Evolutionary conservation across 53 echinoderm and acorn worm species (phyloP), one percentile per base, ranked within the genome.

Genomic region (Arbacia lixula): DNA sequence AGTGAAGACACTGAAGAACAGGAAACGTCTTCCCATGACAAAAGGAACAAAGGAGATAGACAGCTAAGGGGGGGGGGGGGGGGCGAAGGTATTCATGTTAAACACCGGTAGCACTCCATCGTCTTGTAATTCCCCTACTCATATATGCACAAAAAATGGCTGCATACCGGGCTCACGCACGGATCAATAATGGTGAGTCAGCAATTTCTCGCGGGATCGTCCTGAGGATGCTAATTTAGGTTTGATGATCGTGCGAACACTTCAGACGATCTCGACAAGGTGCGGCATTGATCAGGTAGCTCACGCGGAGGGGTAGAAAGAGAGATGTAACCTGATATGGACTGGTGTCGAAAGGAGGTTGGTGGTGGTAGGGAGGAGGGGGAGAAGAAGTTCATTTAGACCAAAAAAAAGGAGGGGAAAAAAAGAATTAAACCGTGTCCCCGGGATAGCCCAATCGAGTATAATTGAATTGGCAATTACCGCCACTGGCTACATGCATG

Each of bases 171-270:
- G 74, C 20, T 74, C 74, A 34, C n/a, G n/a, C n/a, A n/a, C n/a
- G 33, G 53, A 74, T 74, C 74, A 53, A 74, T 74, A 74, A 12
- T 2, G 51, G 74, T 74, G 74, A 74, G 51, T 74, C 74, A 74
- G 74, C 54, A 34, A 74, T 74, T 74, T 74, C 74, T 74, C 74
- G 51, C 54, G 53, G 74, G 74, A 69, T 74, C 74, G 16, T 51
- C 29, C 74, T 33, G 43, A 34, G 30, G 74, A 74, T 53, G 74
- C 74, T 74, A 74, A 74, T 74, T 74, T 74, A 6, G 74, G 74
- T 74, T 74, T 74, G 74, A 74, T 74, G 74, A 74, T 52, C 74
- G 53, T 53, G 74, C 74, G 74, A 74, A 74, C 74, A 74, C 74
- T 74, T 53, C 74, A 74, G 74, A 74, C 74, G 27, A 33, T 26